Conservation (phyloP, 1,140 invertebrate genomes). For the Lysiphlebus fabarum region DNA sequence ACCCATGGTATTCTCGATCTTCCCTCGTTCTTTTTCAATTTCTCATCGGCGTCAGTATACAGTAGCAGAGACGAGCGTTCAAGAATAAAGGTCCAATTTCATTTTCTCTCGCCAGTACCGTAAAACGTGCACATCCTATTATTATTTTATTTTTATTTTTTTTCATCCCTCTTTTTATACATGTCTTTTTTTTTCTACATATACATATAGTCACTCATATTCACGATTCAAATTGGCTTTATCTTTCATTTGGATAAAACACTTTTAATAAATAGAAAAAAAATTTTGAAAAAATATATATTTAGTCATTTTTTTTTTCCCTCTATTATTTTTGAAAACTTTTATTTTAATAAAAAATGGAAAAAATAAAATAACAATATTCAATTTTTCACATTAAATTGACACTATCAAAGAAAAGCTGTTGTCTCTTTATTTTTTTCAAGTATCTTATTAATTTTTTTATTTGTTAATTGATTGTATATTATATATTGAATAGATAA, state of each 20-base stretch:
- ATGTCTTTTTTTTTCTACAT: not conserved
- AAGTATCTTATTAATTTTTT: too few relatives aligned
- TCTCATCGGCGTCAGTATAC: not conserved
- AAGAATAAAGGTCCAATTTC: conserved; percentile 39
- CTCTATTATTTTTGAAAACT: not conserved
- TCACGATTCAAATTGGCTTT: conserved; percentile 22
- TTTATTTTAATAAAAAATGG: too few relatives aligned
- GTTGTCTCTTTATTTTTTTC: too few relatives aligned
- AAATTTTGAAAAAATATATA: conserved; percentile 14
- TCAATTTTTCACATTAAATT: too few relatives aligned
- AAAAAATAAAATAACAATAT: too few relatives aligned
- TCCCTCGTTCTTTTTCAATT: not conserved
- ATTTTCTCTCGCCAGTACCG: conserved; percentile 32
- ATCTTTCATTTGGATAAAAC: conserved; percentile 27
- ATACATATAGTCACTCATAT: conserved; percentile 1
- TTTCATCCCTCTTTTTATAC: not conserved
- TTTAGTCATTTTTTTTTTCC: not conserved
- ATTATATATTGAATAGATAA: too few relatives aligned
- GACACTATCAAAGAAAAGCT: too few relatives aligned
- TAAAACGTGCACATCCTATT: conserved; percentile 19
- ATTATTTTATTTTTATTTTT: not conserved
- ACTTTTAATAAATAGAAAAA: conserved; percentile 18
- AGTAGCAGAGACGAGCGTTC: conserved; percentile 18
- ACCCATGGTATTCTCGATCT: conserved; percentile 16
- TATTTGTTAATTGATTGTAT: too few relatives aligned